Percentiles rank a stretch among this genome's conserved stretches.
Conservation (phyloP, 2,888 invertebrate species). For the Rhimphoctona megacephalus region DNA sequence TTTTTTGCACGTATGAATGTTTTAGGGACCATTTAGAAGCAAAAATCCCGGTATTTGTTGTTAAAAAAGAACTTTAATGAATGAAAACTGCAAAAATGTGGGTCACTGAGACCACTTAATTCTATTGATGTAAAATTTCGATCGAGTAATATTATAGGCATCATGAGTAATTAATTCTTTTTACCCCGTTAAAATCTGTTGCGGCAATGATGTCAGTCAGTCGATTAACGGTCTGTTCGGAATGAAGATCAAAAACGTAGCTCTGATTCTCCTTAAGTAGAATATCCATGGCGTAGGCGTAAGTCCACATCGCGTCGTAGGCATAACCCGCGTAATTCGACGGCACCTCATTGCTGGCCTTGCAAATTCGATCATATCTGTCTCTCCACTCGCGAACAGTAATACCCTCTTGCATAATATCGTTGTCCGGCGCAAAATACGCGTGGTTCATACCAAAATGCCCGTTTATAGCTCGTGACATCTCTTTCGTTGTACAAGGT, state of each 20-base stretch:
- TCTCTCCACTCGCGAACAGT: slow-evolving; percentile 88
- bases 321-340: slow-evolving; percentile 91
- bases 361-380: slow-evolving; percentile 83
- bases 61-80: too few species aligned
- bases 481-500: slow-evolving; percentile 88
- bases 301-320: slow-evolving; percentile 94
- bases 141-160: too few species aligned
- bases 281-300: slow-evolving; percentile 89
- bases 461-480: slow-evolving; percentile 90
- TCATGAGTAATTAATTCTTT: neutral
- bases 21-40: too few species aligned
- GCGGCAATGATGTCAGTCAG: slow-evolving; percentile 88
- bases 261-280: slow-evolving; percentile 88
- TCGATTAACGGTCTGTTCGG: slow-evolving; percentile 86
- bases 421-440: slow-evolving; percentile 88
- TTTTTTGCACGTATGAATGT: too few species aligned
- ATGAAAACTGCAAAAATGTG: too few species aligned
- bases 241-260: slow-evolving; percentile 86
- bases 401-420: slow-evolving; percentile 88
- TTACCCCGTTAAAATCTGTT: slow-evolving; percentile 90
- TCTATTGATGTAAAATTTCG: too few species aligned
- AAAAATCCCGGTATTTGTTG: too few species aligned
- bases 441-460: slow-evolving; percentile 90
- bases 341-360: slow-evolving; percentile 75
- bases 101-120: too few species aligned